Conservation (phyloP, 2,797 vertebrate species). For the Crenuchus spilurus region DNA sequence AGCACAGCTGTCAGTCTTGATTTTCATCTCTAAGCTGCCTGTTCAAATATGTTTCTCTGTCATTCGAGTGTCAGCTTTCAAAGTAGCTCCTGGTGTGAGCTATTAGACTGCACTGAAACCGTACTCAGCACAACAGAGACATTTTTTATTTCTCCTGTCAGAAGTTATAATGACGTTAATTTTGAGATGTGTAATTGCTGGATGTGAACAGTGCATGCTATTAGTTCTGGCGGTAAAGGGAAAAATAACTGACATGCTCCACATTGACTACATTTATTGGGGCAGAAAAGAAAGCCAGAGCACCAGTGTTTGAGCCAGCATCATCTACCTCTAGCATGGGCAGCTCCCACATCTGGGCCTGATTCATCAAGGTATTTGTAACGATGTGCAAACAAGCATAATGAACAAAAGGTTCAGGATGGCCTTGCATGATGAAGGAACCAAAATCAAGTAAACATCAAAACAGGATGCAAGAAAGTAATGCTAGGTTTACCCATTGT, state of each 20-base stretch:
- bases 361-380: slow-evolving; percentile 74
- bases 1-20: slow-evolving; percentile 64
- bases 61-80: slow-evolving; percentile 30
- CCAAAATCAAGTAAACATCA: slow-evolving; percentile 67
- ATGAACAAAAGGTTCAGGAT: slow-evolving; percentile 60
- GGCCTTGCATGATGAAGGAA: slow-evolving; percentile 57
- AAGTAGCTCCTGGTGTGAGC: slow-evolving; percentile 56
- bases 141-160: slow-evolving; percentile 68
- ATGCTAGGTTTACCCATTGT: slow-evolving; percentile 65
- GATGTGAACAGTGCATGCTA: slow-evolving; percentile 59
- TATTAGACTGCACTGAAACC: slow-evolving; percentile 63
- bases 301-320: slow-evolving; percentile 54
- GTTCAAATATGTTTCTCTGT: slow-evolving; percentile 40
- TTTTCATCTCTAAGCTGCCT: slow-evolving; percentile 50
- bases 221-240: slow-evolving; percentile 69
- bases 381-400: slow-evolving; percentile 69
- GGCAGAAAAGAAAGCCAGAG: slow-evolving; percentile 56
- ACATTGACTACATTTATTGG: slow-evolving; percentile 69
- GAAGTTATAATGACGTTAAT: slow-evolving; percentile 70
- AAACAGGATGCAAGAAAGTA: slow-evolving; percentile 60
- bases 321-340: slow-evolving; percentile 64
- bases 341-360: slow-evolving; percentile 69
- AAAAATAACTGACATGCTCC: slow-evolving; percentile 70
- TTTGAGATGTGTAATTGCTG: slow-evolving; percentile 72
- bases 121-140: slow-evolving; percentile 52